These are phyloP conservation scores for Bugulina stolonifera DNA, from an alignment of 2,888 invertebrate species.

Conservation along the genomic window DNA sequence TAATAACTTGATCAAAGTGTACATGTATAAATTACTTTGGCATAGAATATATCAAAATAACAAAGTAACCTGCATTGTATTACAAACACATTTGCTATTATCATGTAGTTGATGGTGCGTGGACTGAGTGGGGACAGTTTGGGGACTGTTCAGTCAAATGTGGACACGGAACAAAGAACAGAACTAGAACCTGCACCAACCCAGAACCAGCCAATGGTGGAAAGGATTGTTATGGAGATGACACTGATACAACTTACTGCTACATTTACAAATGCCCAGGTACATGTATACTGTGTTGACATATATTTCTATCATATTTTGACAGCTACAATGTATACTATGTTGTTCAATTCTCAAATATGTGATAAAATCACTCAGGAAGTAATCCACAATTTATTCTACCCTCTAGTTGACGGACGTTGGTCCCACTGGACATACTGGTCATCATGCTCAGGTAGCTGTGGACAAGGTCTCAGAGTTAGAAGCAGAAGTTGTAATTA, in stretches of 20 bases:
- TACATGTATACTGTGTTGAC: too few species aligned
- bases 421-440: conserved; percentile 45
- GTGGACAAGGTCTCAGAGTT: conserved; percentile 37
- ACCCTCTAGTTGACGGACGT: conserved; percentile 40
- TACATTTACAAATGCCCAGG: conserved; percentile 30
- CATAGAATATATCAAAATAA: too few species aligned
- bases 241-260: conserved; percentile 35
- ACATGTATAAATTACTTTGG: too few species aligned
- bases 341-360: too few species aligned
- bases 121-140: conserved; percentile 43
- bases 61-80: too few species aligned
- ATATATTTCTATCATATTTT: too few species aligned
- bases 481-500: conserved; percentile 40
- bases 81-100: not conserved
- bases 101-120: conserved; percentile 41
- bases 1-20: too few species aligned
- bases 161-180: conserved; percentile 38
- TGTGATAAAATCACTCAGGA: too few species aligned
- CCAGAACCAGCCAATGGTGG: conserved; percentile 42
- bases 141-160: conserved; percentile 42
- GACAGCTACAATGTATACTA: too few species aligned
- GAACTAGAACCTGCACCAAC: conserved; percentile 39
- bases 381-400: too few species aligned
- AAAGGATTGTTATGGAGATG: conserved; percentile 35
- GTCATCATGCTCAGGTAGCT: conserved; percentile 39